These are phyloP conservation scores for Cephalopholis sonnerati DNA, from an alignment of 2,113 vertebrate species.

Conservation along the genomic window DNA sequence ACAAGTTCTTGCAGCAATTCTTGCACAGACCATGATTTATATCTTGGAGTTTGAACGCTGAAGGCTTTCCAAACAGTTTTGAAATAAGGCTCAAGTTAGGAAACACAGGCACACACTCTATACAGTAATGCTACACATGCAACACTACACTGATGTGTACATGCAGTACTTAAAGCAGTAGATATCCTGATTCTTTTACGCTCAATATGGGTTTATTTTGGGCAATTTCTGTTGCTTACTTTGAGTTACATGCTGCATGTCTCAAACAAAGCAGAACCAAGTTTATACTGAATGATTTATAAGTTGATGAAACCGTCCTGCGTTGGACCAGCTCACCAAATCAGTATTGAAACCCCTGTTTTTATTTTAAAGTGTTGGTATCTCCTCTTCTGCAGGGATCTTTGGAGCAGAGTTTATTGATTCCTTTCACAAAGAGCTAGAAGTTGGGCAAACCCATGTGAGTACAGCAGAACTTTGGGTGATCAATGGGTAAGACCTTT, in stretches of 20 bases:
- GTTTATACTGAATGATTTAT: conserved; percentile 32
- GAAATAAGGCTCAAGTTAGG: conserved; percentile 42
- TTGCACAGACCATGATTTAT: conserved; percentile 57
- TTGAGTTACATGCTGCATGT: neutral
- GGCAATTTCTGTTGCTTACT: neutral
- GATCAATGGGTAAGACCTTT: conserved; percentile 32
- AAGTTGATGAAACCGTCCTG: neutral
- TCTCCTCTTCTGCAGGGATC: conserved; percentile 21
- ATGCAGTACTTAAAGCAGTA: neutral
- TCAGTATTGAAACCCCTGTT: neutral
- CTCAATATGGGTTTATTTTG: neutral
- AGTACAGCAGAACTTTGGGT: conserved; percentile 35
- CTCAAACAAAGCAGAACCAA: conserved; percentile 15
- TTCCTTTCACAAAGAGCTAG: conserved; percentile 34
- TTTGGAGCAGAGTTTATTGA: conserved; percentile 15
- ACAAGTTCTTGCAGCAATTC: conserved; percentile 55
- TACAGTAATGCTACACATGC: neutral
- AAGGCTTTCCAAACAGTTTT: conserved; percentile 44
- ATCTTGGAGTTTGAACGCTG: conserved; percentile 34
- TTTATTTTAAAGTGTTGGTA: conserved; percentile 3
- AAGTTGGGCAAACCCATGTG: conserved; percentile 21
- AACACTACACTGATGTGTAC: neutral
- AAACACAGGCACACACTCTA: conserved; percentile 27
- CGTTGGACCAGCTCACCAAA: neutral
- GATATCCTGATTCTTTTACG: neutral